A percentile compares a stretch with the other conserved stretches of the same genome.
phyloP scores from a whole-genome alignment of 2,888 invertebrate species.

The Hypselothyrea guttata region DNA sequence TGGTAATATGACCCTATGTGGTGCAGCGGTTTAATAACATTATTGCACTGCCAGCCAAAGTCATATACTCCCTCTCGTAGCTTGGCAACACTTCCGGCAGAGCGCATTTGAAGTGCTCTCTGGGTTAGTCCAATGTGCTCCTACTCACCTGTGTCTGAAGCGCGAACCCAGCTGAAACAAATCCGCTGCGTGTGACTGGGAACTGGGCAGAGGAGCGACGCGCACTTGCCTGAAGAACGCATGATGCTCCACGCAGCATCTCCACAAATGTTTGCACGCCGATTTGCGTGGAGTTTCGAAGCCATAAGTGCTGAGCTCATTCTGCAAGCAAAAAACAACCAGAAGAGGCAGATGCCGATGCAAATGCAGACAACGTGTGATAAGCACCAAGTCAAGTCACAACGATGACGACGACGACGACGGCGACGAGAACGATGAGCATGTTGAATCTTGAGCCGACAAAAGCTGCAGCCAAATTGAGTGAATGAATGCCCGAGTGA shows the following conservation, averaged over 20 bases:
- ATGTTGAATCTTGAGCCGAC: slow-evolving; percentile 32
- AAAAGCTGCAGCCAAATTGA: slow-evolving; percentile 68
- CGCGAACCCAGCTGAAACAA: slow-evolving; percentile 91
- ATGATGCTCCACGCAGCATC: slow-evolving; percentile 97
- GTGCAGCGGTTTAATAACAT: slow-evolving; percentile 52
- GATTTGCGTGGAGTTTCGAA: slow-evolving; percentile 96
- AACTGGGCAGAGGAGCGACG: slow-evolving; percentile 86
- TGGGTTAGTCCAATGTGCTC: background rate
- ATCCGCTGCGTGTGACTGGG: slow-evolving; percentile 85
- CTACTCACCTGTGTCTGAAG: slow-evolving; percentile 89
- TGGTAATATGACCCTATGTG: slow-evolving; percentile 13
- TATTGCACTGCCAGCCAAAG: slow-evolving; percentile 28
- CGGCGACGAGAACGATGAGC: slow-evolving; percentile 23
- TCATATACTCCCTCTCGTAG: slow-evolving; percentile 46
- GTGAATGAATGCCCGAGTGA: slow-evolving; percentile 72
- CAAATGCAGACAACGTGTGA: slow-evolving; percentile 51
- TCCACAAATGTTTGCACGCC: slow-evolving; percentile 97
- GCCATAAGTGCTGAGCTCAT: slow-evolving; percentile 97
- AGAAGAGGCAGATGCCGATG: slow-evolving; percentile 6
- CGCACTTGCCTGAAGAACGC: slow-evolving; percentile 95
- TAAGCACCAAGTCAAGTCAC: slow-evolving; percentile 56
- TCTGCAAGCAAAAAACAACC: slow-evolving; percentile 83
- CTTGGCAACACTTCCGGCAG: slow-evolving; percentile 57
- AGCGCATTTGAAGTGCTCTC: slow-evolving; percentile 16
- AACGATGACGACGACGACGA: slow-evolving; percentile 27